Percentiles rank a stretch among this genome's conserved stretches.
Conservation (phyloP, 2,888 invertebrate genomes). For the Apantesis nais region DNA sequence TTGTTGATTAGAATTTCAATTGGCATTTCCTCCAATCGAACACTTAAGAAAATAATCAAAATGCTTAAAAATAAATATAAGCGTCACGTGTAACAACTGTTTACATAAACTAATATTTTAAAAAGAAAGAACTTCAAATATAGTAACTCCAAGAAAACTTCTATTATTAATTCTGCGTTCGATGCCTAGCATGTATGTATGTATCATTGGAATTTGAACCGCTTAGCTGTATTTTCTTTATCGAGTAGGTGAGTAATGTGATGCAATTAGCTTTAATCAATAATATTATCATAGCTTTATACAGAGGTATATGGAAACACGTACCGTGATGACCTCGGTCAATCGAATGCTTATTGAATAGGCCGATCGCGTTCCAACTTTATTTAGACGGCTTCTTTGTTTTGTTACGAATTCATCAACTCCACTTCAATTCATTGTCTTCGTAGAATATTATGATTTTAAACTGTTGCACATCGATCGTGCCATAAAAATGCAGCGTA, state of each 20-base stretch:
- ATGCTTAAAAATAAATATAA: slow-evolving; percentile 1
- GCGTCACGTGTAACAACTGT: background rate
- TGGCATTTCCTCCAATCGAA: background rate
- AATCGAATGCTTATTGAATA: slow-evolving; percentile 27
- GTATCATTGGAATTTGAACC: background rate
- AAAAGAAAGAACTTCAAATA: too few relatives aligned
- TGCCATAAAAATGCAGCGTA: background rate
- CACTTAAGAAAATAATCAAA: background rate
- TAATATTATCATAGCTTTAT: slow-evolving; percentile 18
- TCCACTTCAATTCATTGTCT: slow-evolving; percentile 9
- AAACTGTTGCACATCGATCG: background rate
- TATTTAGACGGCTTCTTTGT: slow-evolving; percentile 25
- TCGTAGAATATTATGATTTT: background rate
- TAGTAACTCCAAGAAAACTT: too few relatives aligned
- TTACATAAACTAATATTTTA: background rate
- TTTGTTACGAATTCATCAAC: slow-evolving; percentile 6
- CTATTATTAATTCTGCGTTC: background rate
- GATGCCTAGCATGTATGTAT: too few relatives aligned
- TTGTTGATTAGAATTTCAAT: slow-evolving; percentile 1
- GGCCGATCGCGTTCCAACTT: slow-evolving; percentile 19
- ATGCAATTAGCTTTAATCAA: slow-evolving; percentile 28
- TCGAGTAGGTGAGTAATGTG: slow-evolving; percentile 15
- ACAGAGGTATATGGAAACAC: background rate
- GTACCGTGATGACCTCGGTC: slow-evolving; percentile 31
- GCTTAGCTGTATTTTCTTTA: slow-evolving; percentile 10